phyloP scores from a whole-genome alignment of 2,113 vertebrate genomes.

The Tachycineta bicolor region DNA sequence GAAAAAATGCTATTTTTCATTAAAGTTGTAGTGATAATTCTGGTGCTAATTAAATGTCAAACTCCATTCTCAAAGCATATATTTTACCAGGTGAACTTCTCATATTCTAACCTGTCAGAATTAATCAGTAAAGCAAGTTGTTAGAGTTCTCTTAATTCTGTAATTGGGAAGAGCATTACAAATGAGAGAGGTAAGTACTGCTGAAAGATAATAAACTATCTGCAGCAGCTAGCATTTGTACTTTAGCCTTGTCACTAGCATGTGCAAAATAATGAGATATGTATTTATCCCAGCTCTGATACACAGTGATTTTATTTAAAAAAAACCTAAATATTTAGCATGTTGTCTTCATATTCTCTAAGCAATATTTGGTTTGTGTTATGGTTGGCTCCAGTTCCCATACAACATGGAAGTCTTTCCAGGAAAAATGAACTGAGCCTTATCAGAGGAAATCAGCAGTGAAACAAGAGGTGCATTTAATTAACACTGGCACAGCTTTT shows the following conservation, averaged over 20 bases:
- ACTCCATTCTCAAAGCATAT: not conserved
- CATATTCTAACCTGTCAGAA: not conserved
- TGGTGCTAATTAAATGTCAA: not conserved
- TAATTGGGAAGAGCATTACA: not conserved
- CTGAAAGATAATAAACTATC: not conserved
- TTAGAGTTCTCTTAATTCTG: not conserved
- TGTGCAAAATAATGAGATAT: not conserved
- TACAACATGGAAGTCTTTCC: slow-evolving; percentile 18
- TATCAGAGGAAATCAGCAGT: slow-evolving; percentile 55
- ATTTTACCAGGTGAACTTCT: not conserved
- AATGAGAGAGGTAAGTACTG: not conserved
- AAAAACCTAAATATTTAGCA: not conserved
- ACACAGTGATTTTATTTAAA: not conserved
- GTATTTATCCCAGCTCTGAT: not conserved
- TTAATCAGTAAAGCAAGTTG: not conserved
- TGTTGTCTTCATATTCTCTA: slow-evolving; percentile 13
- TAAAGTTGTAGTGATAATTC: not conserved
- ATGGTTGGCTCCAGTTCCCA: not conserved
- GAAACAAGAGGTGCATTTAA: slow-evolving; percentile 47
- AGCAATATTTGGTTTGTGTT: slow-evolving; percentile 38
- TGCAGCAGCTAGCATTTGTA: not conserved
- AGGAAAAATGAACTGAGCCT: slow-evolving; percentile 31
- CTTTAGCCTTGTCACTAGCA: not conserved
- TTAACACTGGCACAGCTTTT: slow-evolving; percentile 47
- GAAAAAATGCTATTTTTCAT: not conserved